Conservation (phyloP, 2,797 vertebrate species). For the Rhynchonycteris naso region DNA sequence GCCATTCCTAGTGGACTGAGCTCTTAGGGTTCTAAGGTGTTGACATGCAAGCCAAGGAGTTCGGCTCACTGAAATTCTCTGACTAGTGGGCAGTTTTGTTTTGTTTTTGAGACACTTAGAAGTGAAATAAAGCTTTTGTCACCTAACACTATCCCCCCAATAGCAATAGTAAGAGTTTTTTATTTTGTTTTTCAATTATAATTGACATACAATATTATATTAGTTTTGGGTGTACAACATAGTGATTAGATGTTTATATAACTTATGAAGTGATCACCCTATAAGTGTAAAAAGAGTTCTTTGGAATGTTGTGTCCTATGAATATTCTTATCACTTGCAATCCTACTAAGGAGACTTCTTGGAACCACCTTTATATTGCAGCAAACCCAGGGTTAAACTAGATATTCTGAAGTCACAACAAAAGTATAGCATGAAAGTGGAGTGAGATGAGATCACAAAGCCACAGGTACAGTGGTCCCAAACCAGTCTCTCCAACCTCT, state of each 20-base stretch:
- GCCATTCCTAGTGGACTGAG: background rate
- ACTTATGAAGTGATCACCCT: background rate
- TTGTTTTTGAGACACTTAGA: background rate
- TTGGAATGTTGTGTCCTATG: background rate
- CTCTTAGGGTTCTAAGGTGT: background rate
- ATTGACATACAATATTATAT: background rate
- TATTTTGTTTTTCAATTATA: background rate
- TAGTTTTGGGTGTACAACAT: background rate
- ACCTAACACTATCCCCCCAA: background rate
- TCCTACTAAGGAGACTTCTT: background rate
- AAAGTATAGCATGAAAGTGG: background rate
- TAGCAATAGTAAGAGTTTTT: background rate
- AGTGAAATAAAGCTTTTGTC: background rate
- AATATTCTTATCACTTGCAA: background rate
- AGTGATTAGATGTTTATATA: background rate
- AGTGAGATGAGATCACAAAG: background rate
- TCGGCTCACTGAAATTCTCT: slow-evolving; percentile 14
- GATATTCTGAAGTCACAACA: background rate
- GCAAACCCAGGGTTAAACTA: background rate
- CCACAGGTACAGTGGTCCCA: background rate
- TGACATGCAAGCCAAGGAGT: background rate
- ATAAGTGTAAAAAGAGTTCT: background rate
- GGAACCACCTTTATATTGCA: background rate
- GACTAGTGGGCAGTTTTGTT: background rate
- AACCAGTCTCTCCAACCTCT: background rate